These are phyloP conservation scores for Polyodon spathula DNA, from an alignment of 2,113 vertebrate species.

Conservation along the genomic window DNA sequence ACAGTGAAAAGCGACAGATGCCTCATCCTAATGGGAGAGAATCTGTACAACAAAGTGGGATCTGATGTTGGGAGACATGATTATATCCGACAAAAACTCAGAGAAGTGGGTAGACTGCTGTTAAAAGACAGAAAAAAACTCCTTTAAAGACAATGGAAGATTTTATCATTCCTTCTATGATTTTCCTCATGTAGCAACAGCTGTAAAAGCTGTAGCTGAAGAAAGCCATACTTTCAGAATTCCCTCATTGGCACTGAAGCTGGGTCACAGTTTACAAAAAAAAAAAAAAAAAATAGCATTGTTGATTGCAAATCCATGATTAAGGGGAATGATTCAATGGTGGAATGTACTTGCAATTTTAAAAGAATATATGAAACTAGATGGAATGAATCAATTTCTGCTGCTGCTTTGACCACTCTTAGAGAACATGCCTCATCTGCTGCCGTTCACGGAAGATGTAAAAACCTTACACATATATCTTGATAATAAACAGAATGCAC, in stretches of 20 bases:
- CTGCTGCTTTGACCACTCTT: constrained; percentile 11
- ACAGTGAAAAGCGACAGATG: too few relatives aligned
- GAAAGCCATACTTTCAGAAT: constrained; percentile 14
- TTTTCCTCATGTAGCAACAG: constrained; percentile 13
- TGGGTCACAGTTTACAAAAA: constrained; percentile 23
- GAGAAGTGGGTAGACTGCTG: too few relatives aligned
- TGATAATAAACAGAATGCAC: constrained; percentile 10
- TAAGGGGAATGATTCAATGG: not conserved
- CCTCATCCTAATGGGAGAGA: too few relatives aligned
- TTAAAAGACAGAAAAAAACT: not conserved
- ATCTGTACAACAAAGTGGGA: too few relatives aligned
- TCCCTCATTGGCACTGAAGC: constrained; percentile 22
- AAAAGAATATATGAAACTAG: constrained; percentile 4
- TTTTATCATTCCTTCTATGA: constrained; percentile 19
- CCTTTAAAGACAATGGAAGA: constrained; percentile 14
- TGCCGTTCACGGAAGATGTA: constrained; percentile 12
- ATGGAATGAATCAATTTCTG: constrained; percentile 13
- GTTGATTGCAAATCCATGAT: constrained; percentile 7
- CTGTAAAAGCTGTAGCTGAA: constrained; percentile 17
- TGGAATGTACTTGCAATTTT: not conserved
- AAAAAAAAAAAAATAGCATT: constrained; percentile 23
- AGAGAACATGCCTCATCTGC: constrained; percentile 23
- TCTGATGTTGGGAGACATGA: too few relatives aligned
- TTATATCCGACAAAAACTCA: too few relatives aligned
- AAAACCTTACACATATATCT: constrained; percentile 9